Evolutionary conservation across 2,797 vertebrate species (phyloP).

Genomic region (Podargus strigoides): DNA sequence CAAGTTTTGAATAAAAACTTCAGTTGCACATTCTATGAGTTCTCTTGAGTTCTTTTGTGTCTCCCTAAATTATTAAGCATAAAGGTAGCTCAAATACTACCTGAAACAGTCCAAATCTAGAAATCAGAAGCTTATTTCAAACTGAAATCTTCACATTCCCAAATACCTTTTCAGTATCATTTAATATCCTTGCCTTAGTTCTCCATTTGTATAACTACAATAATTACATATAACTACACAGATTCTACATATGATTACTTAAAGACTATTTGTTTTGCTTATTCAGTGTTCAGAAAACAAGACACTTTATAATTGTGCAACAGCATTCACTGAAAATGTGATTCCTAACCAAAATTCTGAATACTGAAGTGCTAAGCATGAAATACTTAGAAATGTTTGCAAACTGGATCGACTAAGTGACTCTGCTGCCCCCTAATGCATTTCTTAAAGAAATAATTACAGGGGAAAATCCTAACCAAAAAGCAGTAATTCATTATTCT

Average conservation of each 20-base stretch:
- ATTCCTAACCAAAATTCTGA: not conserved
- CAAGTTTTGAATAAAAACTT: not conserved
- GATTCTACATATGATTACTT: not conserved
- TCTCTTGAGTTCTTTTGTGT: not conserved
- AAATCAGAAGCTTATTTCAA: not conserved
- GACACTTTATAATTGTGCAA: not conserved
- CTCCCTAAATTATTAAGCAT: not conserved
- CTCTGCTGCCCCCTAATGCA: conserved; percentile 57
- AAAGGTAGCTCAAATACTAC: not conserved
- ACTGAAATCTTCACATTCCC: not conserved
- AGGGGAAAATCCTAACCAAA: not conserved
- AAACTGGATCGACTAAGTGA: not conserved
- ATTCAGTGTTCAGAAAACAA: not conserved
- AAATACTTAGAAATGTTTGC: not conserved
- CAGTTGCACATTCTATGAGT: fast-evolving
- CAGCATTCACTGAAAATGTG: not conserved
- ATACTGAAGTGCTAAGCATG: not conserved
- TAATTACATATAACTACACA: not conserved
- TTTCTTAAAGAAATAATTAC: not conserved
- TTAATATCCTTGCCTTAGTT: not conserved
- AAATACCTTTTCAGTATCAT: not conserved
- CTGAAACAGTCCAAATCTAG: not conserved
- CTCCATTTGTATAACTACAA: not conserved
- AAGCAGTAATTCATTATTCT: not conserved
- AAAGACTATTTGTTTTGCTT: not conserved